Evolutionary conservation across 2,888 invertebrate species (phyloP).

Genomic region (Osmoderma eremita): DNA sequence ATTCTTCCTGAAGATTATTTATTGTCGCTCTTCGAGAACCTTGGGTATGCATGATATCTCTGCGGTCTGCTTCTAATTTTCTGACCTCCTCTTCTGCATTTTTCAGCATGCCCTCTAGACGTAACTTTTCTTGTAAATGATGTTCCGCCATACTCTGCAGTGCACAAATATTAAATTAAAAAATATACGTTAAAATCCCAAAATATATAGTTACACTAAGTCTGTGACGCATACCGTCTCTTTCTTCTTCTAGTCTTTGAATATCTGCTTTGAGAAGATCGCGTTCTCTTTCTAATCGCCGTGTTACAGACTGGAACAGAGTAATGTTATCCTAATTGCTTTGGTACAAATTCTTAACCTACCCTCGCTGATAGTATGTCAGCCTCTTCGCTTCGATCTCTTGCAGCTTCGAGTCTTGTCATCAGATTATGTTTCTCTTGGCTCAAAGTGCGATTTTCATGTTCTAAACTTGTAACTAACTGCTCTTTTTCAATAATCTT

Average conservation of each 20-base stretch:
- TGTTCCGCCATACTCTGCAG: constrained; percentile 56
- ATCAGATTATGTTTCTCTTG: constrained; percentile 64
- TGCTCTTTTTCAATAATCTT: constrained; percentile 50
- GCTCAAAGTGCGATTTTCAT: constrained; percentile 62
- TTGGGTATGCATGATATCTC: constrained; percentile 67
- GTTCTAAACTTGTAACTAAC: constrained; percentile 60
- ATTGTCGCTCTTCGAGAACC: constrained; percentile 66
- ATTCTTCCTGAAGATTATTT: constrained; percentile 67
- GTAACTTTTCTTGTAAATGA: constrained; percentile 65
- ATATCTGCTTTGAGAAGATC: constrained; percentile 68
- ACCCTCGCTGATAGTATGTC: constrained; percentile 55
- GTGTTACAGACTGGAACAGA: constrained; percentile 58
- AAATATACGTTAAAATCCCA: constrained; percentile 8
- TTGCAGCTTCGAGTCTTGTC: constrained; percentile 58
- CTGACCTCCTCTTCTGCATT: constrained; percentile 66
- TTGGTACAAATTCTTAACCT: constrained; percentile 3
- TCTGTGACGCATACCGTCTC: constrained; percentile 68
- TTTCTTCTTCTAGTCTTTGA: constrained; percentile 70
- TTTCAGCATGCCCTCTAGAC: constrained; percentile 64
- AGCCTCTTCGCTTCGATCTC: constrained; percentile 51
- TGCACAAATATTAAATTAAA: constrained; percentile 3
- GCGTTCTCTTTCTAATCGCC: constrained; percentile 66
- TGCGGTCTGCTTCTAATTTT: constrained; percentile 67
- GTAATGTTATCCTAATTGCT: constrained; percentile 17
- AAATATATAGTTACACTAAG: constrained; percentile 63